phyloP scores from a whole-genome alignment of 2,797 vertebrate species.

The Nyctalus aviator region DNA sequence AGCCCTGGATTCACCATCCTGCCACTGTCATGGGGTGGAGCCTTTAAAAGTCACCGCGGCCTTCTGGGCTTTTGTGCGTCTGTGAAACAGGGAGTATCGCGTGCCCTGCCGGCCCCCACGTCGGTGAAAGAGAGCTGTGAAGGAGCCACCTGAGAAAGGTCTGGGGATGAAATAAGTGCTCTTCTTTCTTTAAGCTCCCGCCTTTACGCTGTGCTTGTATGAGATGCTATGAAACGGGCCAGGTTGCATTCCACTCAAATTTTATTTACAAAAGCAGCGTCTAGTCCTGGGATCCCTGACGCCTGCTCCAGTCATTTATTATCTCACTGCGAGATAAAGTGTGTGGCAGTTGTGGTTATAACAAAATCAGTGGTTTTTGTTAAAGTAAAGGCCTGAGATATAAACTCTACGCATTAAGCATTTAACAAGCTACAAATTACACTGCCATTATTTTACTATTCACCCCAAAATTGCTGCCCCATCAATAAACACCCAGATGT shows the following conservation, averaged over 20 bases:
- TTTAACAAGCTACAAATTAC: not conserved
- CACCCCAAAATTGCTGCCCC: not conserved
- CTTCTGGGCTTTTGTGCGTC: not conserved
- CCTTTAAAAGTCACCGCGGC: accelerated
- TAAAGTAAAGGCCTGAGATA: not conserved
- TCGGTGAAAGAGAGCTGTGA: not conserved
- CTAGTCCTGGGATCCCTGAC: not conserved
- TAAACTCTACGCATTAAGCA: not conserved
- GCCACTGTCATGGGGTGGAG: not conserved
- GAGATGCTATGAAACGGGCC: not conserved
- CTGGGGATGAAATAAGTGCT: not conserved
- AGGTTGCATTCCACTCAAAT: not conserved
- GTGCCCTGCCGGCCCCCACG: too few species aligned
- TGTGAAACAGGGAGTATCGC: not conserved
- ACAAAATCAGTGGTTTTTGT: not conserved
- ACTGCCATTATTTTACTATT: too few species aligned
- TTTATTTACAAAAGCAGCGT: not conserved
- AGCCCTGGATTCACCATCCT: not conserved
- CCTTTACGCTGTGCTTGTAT: not conserved
- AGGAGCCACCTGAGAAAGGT: not conserved
- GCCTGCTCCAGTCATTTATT: not conserved
- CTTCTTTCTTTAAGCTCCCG: not conserved
- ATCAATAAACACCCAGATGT: too few species aligned
- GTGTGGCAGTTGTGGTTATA: not conserved
- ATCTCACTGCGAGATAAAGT: not conserved